These are phyloP conservation scores for Anniella stebbinsi DNA, from an alignment of 2,797 vertebrate species.

Conservation along the genomic window DNA sequence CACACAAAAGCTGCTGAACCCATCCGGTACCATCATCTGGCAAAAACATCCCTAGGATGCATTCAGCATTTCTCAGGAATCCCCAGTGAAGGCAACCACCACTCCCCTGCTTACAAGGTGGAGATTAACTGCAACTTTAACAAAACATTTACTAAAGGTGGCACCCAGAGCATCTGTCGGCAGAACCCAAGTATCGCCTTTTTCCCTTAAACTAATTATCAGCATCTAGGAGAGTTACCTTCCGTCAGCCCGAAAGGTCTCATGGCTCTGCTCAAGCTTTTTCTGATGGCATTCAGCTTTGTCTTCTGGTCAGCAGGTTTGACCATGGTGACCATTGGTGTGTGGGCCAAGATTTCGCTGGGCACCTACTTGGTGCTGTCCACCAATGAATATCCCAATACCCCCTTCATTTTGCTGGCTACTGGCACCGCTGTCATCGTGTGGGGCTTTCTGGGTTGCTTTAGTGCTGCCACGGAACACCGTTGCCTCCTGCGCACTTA, in stretches of 20 bases:
- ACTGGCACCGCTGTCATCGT: slow-evolving; percentile 84
- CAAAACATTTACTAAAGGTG: background rate
- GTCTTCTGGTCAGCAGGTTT: slow-evolving; percentile 91
- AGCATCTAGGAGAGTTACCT: background rate
- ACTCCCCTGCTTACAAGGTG: background rate
- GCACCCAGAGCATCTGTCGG: background rate
- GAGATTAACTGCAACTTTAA: background rate
- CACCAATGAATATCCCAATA: slow-evolving; percentile 84
- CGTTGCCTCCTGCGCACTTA: slow-evolving; percentile 86
- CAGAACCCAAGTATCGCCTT: too few species aligned
- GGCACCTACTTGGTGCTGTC: slow-evolving; percentile 88
- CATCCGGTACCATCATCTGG: background rate
- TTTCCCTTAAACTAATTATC: background rate
- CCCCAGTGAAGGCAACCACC: too few species aligned
- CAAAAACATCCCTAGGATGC: background rate
- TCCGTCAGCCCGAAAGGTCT: slow-evolving; percentile 25
- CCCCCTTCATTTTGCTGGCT: slow-evolving; percentile 84
- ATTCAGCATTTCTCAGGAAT: background rate
- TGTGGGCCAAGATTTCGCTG: slow-evolving; percentile 88
- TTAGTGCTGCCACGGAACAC: slow-evolving; percentile 88
- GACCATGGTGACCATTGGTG: slow-evolving; percentile 86
- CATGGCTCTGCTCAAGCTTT: slow-evolving; percentile 88
- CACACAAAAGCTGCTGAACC: background rate
- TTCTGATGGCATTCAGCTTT: slow-evolving; percentile 89
- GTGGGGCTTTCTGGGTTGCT: slow-evolving; percentile 92